Evolutionary conservation across 1,140 invertebrate species (phyloP), one percentile per base, ranked within the genome.

Genomic region (Macrosteles quadrilineatus): DNA sequence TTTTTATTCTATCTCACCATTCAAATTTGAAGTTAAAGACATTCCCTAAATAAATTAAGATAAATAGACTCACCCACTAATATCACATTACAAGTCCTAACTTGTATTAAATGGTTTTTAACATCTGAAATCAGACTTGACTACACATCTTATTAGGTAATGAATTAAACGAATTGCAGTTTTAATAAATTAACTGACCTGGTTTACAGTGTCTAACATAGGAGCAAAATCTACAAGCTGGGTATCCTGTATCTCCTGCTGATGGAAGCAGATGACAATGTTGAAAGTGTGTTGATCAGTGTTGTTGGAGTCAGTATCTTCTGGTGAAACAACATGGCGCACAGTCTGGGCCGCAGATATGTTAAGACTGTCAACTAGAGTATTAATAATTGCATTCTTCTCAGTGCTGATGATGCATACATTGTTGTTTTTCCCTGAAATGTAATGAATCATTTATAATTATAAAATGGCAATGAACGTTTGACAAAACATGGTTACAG

Each of bases 221-320:
- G 72, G 45, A 36, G 73, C 73, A 63, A 77, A 77, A 45, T 75
- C 70, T 9, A 76, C 29, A 14, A 77, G 66, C 14, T 75, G 73
- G n/a, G 67, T 68, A 36, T 77, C 75, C 40, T 75, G 70, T 64
- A 77, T 77, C 65, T 77, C 75, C 30, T 75, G 62, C 40, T 45
- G n/a, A 63, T 77, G 76, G 40, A 77, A 72, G 12, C 73, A 53
- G 27, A 77, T 69, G 21, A 76, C 71, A n/a, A 68, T 73, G 62
- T 77, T 77, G 55, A 70, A 77, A 2, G 67, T 62, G 59, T 43
- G 62, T n/a, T 62, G n/a, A 14, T 62, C 45, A 47, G 62, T 30
- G 19, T 64, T 25, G 6, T 12, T 21, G 32, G 62, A 29, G 19
- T 64, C 45, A 23, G 75, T 45, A 45, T 53, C 29, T 31, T 71